Evolutionary conservation across 2,888 invertebrate species (phyloP).

Genomic region (Parnassius orleans): DNA sequence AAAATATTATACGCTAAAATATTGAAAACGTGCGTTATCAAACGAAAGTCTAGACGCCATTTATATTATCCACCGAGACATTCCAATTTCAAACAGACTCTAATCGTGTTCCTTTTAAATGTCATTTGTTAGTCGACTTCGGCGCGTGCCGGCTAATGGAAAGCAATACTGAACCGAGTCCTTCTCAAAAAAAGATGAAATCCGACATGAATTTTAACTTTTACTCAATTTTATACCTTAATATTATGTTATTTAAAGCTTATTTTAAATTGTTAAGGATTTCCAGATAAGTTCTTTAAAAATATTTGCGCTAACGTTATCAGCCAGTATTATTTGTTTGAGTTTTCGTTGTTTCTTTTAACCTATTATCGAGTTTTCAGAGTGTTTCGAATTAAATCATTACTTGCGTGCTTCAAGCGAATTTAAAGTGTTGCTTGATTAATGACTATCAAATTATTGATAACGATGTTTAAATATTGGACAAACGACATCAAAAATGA

Average conservation of each 20-base stretch:
- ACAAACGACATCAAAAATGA: slow-evolving; percentile 10
- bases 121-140: slow-evolving; percentile 71
- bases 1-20: slow-evolving; percentile 21
- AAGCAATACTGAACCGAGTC: slow-evolving; percentile 63
- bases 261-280: slow-evolving; percentile 32
- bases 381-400: slow-evolving; percentile 72
- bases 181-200: slow-evolving; percentile 55
- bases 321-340: slow-evolving; percentile 66
- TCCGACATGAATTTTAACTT: slow-evolving; percentile 49
- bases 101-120: slow-evolving; percentile 72
- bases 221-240: slow-evolving; percentile 34
- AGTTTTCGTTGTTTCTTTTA: slow-evolving; percentile 66
- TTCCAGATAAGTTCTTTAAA: slow-evolving; percentile 40
- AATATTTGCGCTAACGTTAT: slow-evolving; percentile 61
- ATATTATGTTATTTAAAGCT: slow-evolving; percentile 29
- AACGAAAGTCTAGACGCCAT: slow-evolving; percentile 70
- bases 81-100: slow-evolving; percentile 66
- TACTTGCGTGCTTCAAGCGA: slow-evolving; percentile 64
- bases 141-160: slow-evolving; percentile 78
- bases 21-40: slow-evolving; percentile 47
- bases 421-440: slow-evolving; percentile 59
- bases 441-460: slow-evolving; percentile 33
- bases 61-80: slow-evolving; percentile 60
- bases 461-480: slow-evolving; percentile 46
- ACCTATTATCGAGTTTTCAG: slow-evolving; percentile 63